These are phyloP conservation scores for Lycocerus yunnanus DNA, from an alignment of 2,888 invertebrate species.

Conservation along the genomic window DNA sequence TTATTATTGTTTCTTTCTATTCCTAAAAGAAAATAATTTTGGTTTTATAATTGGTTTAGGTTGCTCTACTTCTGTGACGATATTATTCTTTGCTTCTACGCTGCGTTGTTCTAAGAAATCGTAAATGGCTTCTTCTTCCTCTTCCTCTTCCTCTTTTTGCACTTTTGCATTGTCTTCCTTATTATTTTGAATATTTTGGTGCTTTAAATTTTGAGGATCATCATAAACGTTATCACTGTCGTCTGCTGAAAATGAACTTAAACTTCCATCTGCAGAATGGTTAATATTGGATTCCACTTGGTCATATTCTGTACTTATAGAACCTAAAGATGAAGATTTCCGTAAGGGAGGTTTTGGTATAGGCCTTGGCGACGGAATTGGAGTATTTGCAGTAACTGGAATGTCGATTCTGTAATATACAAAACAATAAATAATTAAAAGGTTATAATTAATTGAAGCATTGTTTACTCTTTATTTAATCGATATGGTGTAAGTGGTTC, in stretches of 20 bases:
- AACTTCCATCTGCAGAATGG: background rate
- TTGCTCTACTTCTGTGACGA: background rate
- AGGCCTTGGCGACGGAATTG: constrained; percentile 11
- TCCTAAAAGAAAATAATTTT: constrained; percentile 10
- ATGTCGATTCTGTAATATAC: background rate
- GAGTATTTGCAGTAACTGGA: background rate
- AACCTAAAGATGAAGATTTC: constrained; percentile 9
- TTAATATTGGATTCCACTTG: background rate
- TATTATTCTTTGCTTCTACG: background rate
- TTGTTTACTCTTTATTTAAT: constrained; percentile 7
- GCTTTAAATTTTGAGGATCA: constrained; percentile 10
- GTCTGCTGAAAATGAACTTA: constrained; percentile 21
- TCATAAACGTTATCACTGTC: constrained; percentile 21
- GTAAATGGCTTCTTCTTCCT: constrained; percentile 18
- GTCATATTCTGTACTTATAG: constrained; percentile 15
- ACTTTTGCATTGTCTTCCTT: background rate
- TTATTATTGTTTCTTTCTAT: constrained; percentile 4
- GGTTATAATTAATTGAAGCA: background rate
- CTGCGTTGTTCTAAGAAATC: constrained; percentile 8
- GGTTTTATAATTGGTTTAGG: constrained; percentile 17
- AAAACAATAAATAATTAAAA: background rate
- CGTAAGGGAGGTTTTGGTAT: background rate
- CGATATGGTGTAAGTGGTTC: constrained; percentile 11
- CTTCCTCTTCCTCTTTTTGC: background rate
- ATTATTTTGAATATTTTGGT: background rate